phyloP scores from a whole-genome alignment of 2,113 vertebrate species.

The Podarcis cretensis region DNA sequence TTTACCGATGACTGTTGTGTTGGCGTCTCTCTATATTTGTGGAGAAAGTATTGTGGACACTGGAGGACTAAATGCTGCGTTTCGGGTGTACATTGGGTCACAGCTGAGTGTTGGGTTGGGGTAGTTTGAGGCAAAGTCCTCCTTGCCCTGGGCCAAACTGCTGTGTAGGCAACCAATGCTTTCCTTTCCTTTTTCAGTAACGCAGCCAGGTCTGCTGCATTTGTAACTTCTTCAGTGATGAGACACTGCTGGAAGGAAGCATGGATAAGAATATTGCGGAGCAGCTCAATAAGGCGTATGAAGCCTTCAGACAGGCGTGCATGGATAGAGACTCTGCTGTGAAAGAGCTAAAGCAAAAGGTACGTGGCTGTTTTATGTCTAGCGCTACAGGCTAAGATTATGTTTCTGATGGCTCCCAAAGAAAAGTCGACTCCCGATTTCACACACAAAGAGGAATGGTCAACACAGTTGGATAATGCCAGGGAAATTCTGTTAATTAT shows the following conservation, averaged over 20 bases:
- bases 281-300: slow-evolving; percentile 97
- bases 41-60: neutral
- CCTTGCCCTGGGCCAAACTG: neutral
- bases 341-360: slow-evolving; percentile 90
- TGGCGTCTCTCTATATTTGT: neutral
- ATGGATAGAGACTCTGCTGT: slow-evolving; percentile 91
- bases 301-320: slow-evolving; percentile 94
- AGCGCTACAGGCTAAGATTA: neutral
- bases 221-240: slow-evolving; percentile 86
- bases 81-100: too few relatives aligned
- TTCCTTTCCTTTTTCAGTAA: slow-evolving; percentile 51
- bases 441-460: slow-evolving; percentile 17
- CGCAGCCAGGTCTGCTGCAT: slow-evolving; percentile 69
- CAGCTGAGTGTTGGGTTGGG: too few relatives aligned
- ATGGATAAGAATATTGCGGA: slow-evolving; percentile 98
- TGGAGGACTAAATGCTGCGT: neutral
- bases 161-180: slow-evolving; percentile 24
- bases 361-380: slow-evolving; percentile 65
- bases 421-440: slow-evolving; percentile 38
- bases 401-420: neutral
- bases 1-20: neutral
- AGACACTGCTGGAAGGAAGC: slow-evolving; percentile 81
- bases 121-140: too few relatives aligned
- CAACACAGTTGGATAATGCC: slow-evolving; percentile 11
- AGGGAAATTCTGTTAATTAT: slow-evolving; percentile 43